Base-by-base conservation (phyloP, 2,888 invertebrate genomes). In the Hofmannophila pseudospretella region DNA sequence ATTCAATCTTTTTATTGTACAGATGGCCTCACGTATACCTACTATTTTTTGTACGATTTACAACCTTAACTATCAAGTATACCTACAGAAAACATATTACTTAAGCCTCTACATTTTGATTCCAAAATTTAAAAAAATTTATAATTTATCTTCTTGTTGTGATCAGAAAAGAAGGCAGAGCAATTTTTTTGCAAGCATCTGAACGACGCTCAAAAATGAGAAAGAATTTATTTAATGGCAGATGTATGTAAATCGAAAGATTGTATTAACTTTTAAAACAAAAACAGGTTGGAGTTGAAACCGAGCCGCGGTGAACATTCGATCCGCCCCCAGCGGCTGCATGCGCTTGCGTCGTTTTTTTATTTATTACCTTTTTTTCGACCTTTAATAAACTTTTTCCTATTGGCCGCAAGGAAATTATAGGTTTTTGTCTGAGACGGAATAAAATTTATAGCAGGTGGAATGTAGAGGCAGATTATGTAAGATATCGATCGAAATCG, bases 361-460 rank as follows among this genome's bases (percentile, higher is more conserved):
- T 72, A 65, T 42, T 44, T 72, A 65, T 42, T 44, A 40, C 44
- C 48, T 60, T 77, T 78, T 77, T 75, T 67, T 59, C 45, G 51
- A 50, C 54, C 47, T 51, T 65, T 74, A 76, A 74, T 79, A 80
- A 74, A 77, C 80, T 81, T 84, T 85, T 85, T 81, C 75, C 80
- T 77, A 84, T 85, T 82, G 84, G 84, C 69, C 67, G 61, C 58
- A 59, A 71, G 71, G 61, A 76, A 82, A 81, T 79, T 77, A 75
- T 66, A 72, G 36, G 39, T 55, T 67, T 74, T 75, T 73, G 63
- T 71, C 56, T 38, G 52, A 53, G 54, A 57, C 51, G 48, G 56
- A 74, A 77, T 82, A 68, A 79, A 80, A 85, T 86, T 84, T 82
- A 84, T 85, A 80, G 81, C 77, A 74, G 75, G 73, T 75, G 74